phyloP scores from a whole-genome alignment of 1,140 invertebrate species.

The Kradibia gibbosae region DNA sequence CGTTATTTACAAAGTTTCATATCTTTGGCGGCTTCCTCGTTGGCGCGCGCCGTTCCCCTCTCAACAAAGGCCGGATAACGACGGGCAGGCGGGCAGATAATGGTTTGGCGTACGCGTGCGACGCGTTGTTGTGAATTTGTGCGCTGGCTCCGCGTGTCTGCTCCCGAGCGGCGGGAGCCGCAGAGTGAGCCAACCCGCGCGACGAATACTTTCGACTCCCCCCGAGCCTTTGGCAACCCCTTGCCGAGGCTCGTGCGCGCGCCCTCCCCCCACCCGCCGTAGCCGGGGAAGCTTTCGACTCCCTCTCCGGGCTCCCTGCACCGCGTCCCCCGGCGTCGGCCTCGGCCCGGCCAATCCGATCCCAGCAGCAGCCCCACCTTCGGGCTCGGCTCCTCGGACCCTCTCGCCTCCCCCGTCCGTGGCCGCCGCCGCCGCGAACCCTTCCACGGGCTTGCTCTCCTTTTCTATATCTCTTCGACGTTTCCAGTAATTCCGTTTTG shows the following conservation, averaged over 20 bases:
- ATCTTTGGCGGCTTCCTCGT: not conserved
- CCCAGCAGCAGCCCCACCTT: conserved; percentile 20
- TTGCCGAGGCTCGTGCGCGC: conserved; percentile 20
- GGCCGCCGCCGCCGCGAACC: too few relatives aligned
- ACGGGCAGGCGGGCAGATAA: conserved; percentile 7
- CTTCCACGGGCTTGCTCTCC: conserved; percentile 31
- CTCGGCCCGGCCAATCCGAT: conserved; percentile 27
- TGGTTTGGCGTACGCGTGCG: not conserved
- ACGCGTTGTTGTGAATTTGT: conserved; percentile 49
- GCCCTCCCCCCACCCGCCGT: too few relatives aligned
- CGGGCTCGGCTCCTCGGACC: not conserved
- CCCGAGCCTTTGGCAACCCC: conserved; percentile 15
- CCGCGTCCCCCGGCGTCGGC: conserved; percentile 22
- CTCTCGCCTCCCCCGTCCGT: too few relatives aligned
- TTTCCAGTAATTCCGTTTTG: conserved; percentile 36
- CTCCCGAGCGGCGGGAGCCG: conserved; percentile 74
- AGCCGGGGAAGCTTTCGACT: conserved; percentile 1
- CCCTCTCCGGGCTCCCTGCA: conserved; percentile 22
- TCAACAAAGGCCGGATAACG: not conserved
- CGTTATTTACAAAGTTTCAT: conserved; percentile 25
- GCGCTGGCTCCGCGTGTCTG: conserved; percentile 73
- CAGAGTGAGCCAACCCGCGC: conserved; percentile 70
- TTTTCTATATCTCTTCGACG: conserved; percentile 35
- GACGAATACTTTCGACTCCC: conserved; percentile 23
- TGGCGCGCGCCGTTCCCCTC: not conserved